Percentiles rank a stretch among this genome's conserved stretches.
These are phyloP conservation scores for Anabacerthia variegaticeps DNA, from an alignment of 2,797 vertebrate species.

Conservation along the genomic window DNA sequence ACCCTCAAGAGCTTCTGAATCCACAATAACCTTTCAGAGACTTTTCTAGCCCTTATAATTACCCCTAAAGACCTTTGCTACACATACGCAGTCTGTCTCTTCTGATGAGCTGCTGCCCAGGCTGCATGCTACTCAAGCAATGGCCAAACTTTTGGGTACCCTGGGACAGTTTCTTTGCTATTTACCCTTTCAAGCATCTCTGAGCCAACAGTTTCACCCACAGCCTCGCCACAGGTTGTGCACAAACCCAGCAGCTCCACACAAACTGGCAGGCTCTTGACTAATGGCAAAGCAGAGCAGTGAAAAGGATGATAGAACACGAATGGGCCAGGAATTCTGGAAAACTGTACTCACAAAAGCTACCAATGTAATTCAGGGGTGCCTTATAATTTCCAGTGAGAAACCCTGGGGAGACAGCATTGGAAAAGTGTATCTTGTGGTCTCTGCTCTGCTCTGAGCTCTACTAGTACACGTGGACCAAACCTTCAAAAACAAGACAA, in stretches of 20 bases:
- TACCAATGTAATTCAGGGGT: background rate
- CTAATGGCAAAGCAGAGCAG: background rate
- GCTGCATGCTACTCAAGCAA: background rate
- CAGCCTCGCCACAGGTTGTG: slow-evolving; percentile 3
- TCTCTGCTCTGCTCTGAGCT: background rate
- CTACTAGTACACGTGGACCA: background rate
- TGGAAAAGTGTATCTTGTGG: background rate
- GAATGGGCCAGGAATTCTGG: background rate
- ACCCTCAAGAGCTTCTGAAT: background rate
- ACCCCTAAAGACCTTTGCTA: background rate
- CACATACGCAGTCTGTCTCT: background rate
- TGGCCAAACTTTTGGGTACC: background rate
- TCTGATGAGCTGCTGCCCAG: background rate
- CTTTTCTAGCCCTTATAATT: background rate
- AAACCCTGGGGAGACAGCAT: background rate
- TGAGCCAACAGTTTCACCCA: background rate
- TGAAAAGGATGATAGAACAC: background rate
- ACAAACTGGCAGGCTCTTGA: background rate
- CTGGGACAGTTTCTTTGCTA: background rate
- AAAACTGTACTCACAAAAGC: background rate
- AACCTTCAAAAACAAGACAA: background rate
- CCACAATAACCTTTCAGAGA: background rate
- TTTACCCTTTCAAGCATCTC: background rate
- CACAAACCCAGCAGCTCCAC: background rate
- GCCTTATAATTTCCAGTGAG: background rate